These are phyloP conservation scores for Drosophila navojoa DNA, from an alignment of 1,140 invertebrate genomes.

Conservation along the genomic window DNA sequence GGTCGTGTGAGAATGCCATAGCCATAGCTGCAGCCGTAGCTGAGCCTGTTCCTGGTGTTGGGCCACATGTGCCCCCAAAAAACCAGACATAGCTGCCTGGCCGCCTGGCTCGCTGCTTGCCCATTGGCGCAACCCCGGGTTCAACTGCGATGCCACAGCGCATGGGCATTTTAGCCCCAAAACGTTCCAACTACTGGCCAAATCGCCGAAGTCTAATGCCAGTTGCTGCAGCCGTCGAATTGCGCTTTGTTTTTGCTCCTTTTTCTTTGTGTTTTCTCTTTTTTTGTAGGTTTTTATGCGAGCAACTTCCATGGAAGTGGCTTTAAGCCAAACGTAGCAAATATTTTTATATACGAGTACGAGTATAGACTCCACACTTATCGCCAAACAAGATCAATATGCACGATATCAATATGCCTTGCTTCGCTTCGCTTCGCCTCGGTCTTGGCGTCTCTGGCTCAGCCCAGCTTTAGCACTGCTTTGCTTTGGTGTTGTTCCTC, in stretches of 20 bases:
- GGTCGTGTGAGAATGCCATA: constrained; percentile 75
- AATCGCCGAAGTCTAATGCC: constrained; percentile 66
- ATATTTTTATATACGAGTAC: constrained; percentile 73
- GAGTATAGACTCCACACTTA: constrained; percentile 66
- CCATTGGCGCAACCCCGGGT: constrained; percentile 63
- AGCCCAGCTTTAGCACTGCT: constrained; percentile 1
- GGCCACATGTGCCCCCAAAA: constrained; percentile 68
- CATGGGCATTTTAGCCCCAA: constrained; percentile 45
- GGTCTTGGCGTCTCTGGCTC: background rate
- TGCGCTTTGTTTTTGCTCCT: constrained; percentile 34
- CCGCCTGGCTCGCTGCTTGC: constrained; percentile 25
- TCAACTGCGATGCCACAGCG: constrained; percentile 53
- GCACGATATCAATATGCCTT: constrained; percentile 83
- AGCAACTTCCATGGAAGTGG: constrained; percentile 82
- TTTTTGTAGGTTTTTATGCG: constrained; percentile 58
- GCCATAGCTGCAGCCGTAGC: constrained; percentile 14
- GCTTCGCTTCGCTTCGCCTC: constrained; percentile 20
- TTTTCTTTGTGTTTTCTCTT: constrained; percentile 17
- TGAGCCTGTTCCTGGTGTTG: constrained; percentile 38
- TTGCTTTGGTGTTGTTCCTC: constrained; percentile 29
- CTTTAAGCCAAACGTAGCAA: constrained; percentile 71
- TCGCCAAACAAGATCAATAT: constrained; percentile 83
- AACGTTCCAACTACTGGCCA: constrained; percentile 65
- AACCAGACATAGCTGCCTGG: constrained; percentile 23
- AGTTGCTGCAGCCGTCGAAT: constrained; percentile 35